These are phyloP conservation scores for Emydocephalus ijimae DNA, from an alignment of 2,113 vertebrate species.

Conservation along the genomic window DNA sequence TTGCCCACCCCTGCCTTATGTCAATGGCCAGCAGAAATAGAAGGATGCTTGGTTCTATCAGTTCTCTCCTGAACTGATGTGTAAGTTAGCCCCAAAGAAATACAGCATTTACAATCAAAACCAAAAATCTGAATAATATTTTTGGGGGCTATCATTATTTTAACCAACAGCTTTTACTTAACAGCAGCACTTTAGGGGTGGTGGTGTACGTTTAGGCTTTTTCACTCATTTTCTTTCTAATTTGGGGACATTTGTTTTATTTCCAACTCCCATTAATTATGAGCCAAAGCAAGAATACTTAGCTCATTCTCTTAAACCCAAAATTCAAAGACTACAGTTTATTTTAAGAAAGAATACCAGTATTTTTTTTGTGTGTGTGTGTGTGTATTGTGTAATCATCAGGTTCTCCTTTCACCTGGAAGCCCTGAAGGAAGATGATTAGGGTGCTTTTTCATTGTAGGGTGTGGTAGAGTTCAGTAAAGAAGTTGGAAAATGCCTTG, in stretches of 20 bases:
- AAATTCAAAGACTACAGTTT: neutral
- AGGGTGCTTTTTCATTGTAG: slow-evolving; percentile 24
- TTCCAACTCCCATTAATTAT: neutral
- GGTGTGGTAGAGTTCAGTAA: slow-evolving; percentile 39
- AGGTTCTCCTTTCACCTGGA: neutral
- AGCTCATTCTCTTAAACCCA: neutral
- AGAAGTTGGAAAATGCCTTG: slow-evolving; percentile 37
- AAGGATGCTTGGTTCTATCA: neutral
- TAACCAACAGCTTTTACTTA: neutral
- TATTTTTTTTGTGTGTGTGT: slow-evolving; percentile 19
- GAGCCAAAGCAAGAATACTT: neutral
- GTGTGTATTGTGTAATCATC: slow-evolving; percentile 15
- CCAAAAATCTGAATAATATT: neutral
- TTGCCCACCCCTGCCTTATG: no score
- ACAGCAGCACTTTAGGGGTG: neutral
- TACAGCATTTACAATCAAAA: neutral
- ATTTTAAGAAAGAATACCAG: neutral
- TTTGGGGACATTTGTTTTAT: neutral
- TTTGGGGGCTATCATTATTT: neutral
- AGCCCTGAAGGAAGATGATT: slow-evolving; percentile 33
- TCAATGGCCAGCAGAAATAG: neutral
- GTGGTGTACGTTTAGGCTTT: no score
- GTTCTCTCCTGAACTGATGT: neutral
- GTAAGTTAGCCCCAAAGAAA: no score
- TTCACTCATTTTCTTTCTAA: neutral